Evolutionary conservation across 2,888 invertebrate genomes (phyloP).

Genomic region (Phasia obesa): DNA sequence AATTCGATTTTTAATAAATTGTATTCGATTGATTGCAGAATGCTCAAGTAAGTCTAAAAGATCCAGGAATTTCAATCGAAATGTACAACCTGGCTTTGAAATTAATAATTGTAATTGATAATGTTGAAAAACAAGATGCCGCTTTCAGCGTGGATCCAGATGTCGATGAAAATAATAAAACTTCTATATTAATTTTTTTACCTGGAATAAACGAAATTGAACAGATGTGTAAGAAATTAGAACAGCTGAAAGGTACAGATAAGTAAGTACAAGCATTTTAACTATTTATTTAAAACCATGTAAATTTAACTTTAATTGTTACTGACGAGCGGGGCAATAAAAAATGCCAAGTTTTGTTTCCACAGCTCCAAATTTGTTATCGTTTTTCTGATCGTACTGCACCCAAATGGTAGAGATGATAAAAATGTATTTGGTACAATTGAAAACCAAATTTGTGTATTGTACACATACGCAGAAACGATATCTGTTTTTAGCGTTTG

Average conservation of each 20-base stretch:
- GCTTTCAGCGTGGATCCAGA: slow-evolving; percentile 83
- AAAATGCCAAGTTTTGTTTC: no score
- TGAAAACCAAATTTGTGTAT: no score
- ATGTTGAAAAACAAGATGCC: slow-evolving; percentile 77
- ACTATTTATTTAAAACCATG: not conserved
- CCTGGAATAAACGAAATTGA: slow-evolving; percentile 95
- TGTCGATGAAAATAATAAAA: slow-evolving; percentile 76
- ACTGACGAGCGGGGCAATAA: no score
- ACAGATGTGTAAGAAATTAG: slow-evolving; percentile 84
- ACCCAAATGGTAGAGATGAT: no score
- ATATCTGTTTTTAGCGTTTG: no score
- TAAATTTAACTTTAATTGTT: no score
- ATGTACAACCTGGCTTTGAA: slow-evolving; percentile 86
- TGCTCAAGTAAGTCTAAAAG: slow-evolving; percentile 82
- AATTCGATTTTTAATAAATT: not conserved
- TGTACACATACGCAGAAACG: no score
- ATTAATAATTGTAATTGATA: slow-evolving; percentile 85
- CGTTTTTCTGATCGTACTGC: no score
- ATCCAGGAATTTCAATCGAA: slow-evolving; percentile 85
- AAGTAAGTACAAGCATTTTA: slow-evolving; percentile 61
- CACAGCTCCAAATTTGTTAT: no score
- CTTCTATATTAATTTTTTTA: slow-evolving; percentile 92
- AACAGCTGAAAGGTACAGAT: slow-evolving; percentile 71
- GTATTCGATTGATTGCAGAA: slow-evolving; percentile 78
- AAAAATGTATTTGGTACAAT: no score